Evolutionary conservation across 2,113 vertebrate genomes (phyloP).

Genomic region (Shinisaurus crocodilurus): DNA sequence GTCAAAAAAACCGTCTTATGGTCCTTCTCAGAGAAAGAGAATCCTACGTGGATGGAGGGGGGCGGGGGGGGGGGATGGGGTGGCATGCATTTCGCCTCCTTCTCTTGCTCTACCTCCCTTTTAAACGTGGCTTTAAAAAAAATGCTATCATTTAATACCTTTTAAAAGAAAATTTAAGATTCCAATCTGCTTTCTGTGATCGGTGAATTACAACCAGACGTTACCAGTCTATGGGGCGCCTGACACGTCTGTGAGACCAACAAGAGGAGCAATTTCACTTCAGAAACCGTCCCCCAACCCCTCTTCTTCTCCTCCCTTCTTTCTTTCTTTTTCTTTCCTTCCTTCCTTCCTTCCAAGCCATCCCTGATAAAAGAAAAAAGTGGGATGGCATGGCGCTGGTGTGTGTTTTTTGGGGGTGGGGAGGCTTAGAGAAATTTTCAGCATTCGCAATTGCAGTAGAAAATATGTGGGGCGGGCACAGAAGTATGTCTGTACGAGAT

Average conservation of each 20-base stretch:
- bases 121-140: conserved; percentile 6
- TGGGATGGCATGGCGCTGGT: neutral
- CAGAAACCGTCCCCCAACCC: neutral
- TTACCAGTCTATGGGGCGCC: conserved; percentile 72
- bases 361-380: neutral
- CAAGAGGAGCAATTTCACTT: conserved; percentile 55
- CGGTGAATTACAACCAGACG: conserved; percentile 52
- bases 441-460: neutral
- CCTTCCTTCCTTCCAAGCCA: no score
- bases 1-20: neutral
- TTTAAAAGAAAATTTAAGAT: conserved; percentile 49
- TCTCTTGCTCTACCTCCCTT: neutral
- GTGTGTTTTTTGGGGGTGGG: neutral
- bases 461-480: neutral
- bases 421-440: neutral
- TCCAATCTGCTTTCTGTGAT: conserved; percentile 37
- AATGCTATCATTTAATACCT: conserved; percentile 47
- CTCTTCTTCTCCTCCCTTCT: no score
- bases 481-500: neutral
- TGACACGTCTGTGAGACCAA: conserved; percentile 56
- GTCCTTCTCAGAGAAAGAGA: neutral
- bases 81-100: neutral
- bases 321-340: no score
- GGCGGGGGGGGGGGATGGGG: no score
- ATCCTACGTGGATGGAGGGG: neutral